A percentile compares a stretch with the other conserved stretches of the same genome.
Conservation (phyloP, 37 sponge, comb jelly and placozoan species). For the Axinella damicornis region DNA sequence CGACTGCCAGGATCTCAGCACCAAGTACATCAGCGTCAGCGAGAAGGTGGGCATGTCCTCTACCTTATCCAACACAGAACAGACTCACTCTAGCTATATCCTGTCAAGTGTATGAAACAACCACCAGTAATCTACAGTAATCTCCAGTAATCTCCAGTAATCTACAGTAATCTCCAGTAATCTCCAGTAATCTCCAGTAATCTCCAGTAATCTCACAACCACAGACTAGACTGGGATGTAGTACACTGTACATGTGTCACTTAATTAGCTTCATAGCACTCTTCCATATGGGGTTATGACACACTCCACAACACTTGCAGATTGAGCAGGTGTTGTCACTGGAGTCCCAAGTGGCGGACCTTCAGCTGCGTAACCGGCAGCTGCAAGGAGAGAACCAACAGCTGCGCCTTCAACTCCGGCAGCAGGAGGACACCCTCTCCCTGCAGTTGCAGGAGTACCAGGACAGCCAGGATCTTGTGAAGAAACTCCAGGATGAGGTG, state of each 20-base stretch:
- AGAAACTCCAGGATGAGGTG: neutral
- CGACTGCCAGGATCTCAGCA: slow-evolving; percentile 46
- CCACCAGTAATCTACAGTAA: neutral
- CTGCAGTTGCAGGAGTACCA: slow-evolving; percentile 34
- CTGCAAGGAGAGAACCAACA: slow-evolving; percentile 35
- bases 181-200: no score
- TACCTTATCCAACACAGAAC: neutral
- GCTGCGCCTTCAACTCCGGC: slow-evolving; percentile 20
- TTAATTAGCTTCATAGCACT: no score
- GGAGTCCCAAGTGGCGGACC: slow-evolving; percentile 1
- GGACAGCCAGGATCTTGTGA: slow-evolving; percentile 27
- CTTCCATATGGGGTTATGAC: no score
- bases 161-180: no score
- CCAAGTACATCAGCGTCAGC: slow-evolving; percentile 66
- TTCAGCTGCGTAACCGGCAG: neutral
- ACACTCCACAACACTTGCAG: neutral
- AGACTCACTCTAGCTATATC: neutral
- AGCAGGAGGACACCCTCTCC: slow-evolving; percentile 18
- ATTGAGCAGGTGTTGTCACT: neutral
- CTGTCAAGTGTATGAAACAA: neutral
- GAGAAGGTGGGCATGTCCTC: slow-evolving; percentile 29
- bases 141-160: no score
- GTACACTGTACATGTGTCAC: no score
- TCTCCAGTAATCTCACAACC: no score
- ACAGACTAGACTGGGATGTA: no score